phyloP scores from a whole-genome alignment of 2,113 vertebrate genomes.

The Glaucomys volans region DNA sequence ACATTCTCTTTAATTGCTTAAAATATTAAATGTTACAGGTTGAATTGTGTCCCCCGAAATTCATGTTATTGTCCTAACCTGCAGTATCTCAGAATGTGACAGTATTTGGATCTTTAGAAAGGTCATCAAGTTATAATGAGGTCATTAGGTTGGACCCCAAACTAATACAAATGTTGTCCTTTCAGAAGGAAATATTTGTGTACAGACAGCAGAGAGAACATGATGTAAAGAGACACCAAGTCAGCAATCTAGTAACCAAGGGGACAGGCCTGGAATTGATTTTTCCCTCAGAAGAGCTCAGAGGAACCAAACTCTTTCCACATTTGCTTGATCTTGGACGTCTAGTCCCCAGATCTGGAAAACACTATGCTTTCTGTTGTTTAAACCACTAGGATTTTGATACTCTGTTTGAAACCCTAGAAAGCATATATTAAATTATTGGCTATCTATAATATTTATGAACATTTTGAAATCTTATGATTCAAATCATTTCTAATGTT shows the following conservation, averaged over 20 bases:
- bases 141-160: not conserved
- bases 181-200: not conserved
- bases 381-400: not conserved
- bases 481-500: not conserved
- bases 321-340: not conserved
- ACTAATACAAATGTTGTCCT: not conserved
- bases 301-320: not conserved
- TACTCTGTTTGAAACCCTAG: not conserved
- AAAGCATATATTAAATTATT: not conserved
- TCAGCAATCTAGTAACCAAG: not conserved
- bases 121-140: not conserved
- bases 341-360: not conserved
- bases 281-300: not conserved
- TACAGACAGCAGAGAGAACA: not conserved
- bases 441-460: not conserved
- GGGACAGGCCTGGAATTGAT: accelerated
- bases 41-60: not conserved
- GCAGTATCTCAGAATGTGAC: not conserved
- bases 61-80: not conserved
- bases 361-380: not conserved
- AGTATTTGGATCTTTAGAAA: not conserved
- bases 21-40: not conserved
- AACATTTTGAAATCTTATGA: not conserved
- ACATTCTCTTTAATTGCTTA: too few relatives aligned
- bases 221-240: not conserved